Percentiles rank a stretch among this genome's conserved stretches.
These are phyloP conservation scores for Sabatieria punctata DNA, from an alignment of 2,888 invertebrate genomes.

Conservation along the genomic window DNA sequence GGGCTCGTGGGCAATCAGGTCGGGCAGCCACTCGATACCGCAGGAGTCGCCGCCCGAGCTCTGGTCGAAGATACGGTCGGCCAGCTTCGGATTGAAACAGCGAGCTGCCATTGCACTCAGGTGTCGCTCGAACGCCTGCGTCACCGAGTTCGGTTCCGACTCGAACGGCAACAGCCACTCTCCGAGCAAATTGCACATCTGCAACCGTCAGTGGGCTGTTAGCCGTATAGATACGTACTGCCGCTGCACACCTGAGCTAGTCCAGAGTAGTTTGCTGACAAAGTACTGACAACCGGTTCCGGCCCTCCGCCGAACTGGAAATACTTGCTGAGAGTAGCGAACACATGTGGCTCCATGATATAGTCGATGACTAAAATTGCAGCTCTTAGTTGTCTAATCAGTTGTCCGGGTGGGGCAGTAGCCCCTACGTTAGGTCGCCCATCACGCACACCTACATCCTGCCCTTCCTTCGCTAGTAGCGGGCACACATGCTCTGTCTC, in stretches of 20 bases:
- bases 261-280: conserved; percentile 79
- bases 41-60: conserved; percentile 3
- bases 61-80: conserved; percentile 73
- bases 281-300: conserved; percentile 79
- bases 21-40: conserved; percentile 59
- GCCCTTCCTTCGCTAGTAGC: no score
- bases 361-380: conserved; percentile 48
- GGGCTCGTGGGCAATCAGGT: conserved; percentile 88
- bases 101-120: conserved; percentile 10
- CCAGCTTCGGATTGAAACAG: conserved; percentile 73
- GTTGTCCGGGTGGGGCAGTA: no score
- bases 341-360: conserved; percentile 95
- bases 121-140: conserved; percentile 11
- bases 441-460: no score
- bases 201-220: no score
- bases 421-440: no score
- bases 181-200: conserved; percentile 11
- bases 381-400: no score
- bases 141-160: not conserved
- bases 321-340: conserved; percentile 70
- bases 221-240: not conserved
- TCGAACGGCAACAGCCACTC: conserved; percentile 10
- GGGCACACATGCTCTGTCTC: no score
- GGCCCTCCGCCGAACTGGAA: conserved; percentile 88
- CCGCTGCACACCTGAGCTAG: conserved; percentile 61